Evolutionary conservation across 2,797 vertebrate species (phyloP), one percentile per base, ranked within the genome.

Genomic region (Girardinus metallicus): DNA sequence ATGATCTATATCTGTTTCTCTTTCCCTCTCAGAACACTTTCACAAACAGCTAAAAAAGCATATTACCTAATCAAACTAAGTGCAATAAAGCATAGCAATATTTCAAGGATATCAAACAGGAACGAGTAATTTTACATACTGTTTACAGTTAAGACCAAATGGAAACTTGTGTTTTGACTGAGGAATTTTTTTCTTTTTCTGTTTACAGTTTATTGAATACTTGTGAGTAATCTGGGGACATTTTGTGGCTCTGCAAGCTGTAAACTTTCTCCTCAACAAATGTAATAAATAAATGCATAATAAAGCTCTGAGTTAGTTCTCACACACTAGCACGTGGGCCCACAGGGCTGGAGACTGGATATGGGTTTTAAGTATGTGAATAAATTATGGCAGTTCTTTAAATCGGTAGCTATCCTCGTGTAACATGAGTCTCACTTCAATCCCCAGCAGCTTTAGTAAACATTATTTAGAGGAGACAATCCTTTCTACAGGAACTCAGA

Each of bases 351-450:
- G 91, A 92, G 92, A 93, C 90, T 92, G 88, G 89, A 90, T 90
- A 89, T 88, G 90, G 88, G 86, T 90, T 93, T 93, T 91, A 89
- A 81, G 78, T 49, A 81, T 84, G 90, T 93, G 91, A 94, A 95
- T 95, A 91, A 95, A 93, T 91, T 85, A 94, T 85, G 88, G 83
- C 77, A 74, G 87, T 89, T 94, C 86, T 91, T 94, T 94, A 90
- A 89, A 83, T 86, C 79, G 86, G 88, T 87, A 88, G 82, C 87
- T 83, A 83, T 88, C 75, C 85, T 89, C 75, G 84, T 85, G 82
- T 76, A 89, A 82, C 82, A 81, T 57, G 11, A 57, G 11, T 57
- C n/a, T 57, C n/a, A 57, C 55, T 57, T n/a, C 26, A 57, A 55
- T 60, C 12, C n/a, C 26, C 4, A 36, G 23, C 16, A 3, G n/a